phyloP scores from a whole-genome alignment of 2,888 invertebrate species.

The Trisateles emortualis region DNA sequence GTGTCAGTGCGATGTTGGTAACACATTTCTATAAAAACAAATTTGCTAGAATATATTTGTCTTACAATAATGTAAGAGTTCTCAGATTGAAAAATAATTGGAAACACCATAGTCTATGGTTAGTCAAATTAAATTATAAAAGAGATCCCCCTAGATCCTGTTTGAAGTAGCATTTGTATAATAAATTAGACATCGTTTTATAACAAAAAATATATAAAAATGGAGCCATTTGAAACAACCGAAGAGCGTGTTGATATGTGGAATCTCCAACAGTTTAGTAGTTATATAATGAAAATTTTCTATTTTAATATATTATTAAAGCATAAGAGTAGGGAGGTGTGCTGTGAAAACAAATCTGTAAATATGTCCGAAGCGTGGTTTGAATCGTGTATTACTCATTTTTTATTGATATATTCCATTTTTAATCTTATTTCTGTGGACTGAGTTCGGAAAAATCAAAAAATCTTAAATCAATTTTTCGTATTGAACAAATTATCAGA shows the following conservation, averaged over 20 bases:
- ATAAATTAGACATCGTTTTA: slow-evolving; percentile 80
- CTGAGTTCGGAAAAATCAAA: slow-evolving; percentile 53
- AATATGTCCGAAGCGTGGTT: slow-evolving; percentile 62
- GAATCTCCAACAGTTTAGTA: slow-evolving; percentile 82
- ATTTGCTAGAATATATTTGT: slow-evolving; percentile 58
- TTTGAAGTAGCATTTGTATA: slow-evolving; percentile 82
- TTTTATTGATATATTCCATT: slow-evolving; percentile 55
- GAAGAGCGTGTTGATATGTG: slow-evolving; percentile 66
- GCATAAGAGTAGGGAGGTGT: slow-evolving; percentile 71
- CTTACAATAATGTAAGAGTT: slow-evolving; percentile 61
- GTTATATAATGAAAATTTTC: slow-evolving; percentile 82
- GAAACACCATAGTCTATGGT: slow-evolving; percentile 79
- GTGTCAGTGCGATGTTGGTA: slow-evolving; percentile 41
- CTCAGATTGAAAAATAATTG: slow-evolving; percentile 60
- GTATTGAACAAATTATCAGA: slow-evolving; percentile 62
- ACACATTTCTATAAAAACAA: slow-evolving; percentile 49
- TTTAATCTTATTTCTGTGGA: slow-evolving; percentile 54
- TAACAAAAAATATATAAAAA: slow-evolving; percentile 58
- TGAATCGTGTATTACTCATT: slow-evolving; percentile 55
- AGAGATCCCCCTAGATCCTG: slow-evolving; percentile 72
- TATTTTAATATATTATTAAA: slow-evolving; percentile 84
- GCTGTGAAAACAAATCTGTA: slow-evolving; percentile 70
- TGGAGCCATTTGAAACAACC: slow-evolving; percentile 62
- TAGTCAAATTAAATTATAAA: slow-evolving; percentile 73
- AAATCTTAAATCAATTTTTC: slow-evolving; percentile 46